phyloP scores from a whole-genome alignment of 1,140 invertebrate species.

The Arion vulgaris region DNA sequence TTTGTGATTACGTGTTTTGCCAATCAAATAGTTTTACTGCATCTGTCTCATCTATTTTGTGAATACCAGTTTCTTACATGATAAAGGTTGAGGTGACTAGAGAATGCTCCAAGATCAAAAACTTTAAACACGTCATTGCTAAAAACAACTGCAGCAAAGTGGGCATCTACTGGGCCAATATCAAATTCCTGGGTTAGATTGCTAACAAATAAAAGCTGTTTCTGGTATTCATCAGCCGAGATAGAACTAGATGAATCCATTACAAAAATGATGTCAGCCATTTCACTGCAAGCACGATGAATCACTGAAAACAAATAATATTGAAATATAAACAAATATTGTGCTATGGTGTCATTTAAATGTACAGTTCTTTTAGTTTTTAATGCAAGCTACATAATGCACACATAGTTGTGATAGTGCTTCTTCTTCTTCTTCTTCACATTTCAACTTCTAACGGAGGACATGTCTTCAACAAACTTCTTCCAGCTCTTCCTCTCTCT shows the following conservation, averaged over 20 bases:
- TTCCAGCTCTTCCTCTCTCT: too few relatives aligned
- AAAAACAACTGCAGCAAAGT: background rate
- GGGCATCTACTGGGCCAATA: slow-evolving; percentile 11
- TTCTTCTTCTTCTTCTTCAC: too few relatives aligned
- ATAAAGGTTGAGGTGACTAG: background rate
- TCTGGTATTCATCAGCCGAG: background rate
- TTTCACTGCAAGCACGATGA: slow-evolving; percentile 2
- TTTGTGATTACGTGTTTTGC: too few relatives aligned
- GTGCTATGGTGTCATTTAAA: too few relatives aligned
- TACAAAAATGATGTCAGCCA: slow-evolving; percentile 12
- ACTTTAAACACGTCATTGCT: background rate
- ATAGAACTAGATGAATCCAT: background rate
- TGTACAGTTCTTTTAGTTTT: too few relatives aligned
- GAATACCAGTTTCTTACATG: background rate
- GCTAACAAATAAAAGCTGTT: background rate
- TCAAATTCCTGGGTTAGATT: slow-evolving; percentile 9
- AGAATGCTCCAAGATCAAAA: slow-evolving; percentile 4
- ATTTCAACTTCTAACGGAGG: too few relatives aligned
- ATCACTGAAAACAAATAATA: background rate
- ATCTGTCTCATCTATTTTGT: too few relatives aligned
- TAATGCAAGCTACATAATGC: too few relatives aligned
- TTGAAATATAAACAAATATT: too few relatives aligned
- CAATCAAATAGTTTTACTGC: too few relatives aligned
- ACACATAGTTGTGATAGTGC: too few relatives aligned
- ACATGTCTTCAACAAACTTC: too few relatives aligned